These are phyloP conservation scores for Riparia riparia DNA, from an alignment of 2,113 vertebrate species.

Conservation along the genomic window DNA sequence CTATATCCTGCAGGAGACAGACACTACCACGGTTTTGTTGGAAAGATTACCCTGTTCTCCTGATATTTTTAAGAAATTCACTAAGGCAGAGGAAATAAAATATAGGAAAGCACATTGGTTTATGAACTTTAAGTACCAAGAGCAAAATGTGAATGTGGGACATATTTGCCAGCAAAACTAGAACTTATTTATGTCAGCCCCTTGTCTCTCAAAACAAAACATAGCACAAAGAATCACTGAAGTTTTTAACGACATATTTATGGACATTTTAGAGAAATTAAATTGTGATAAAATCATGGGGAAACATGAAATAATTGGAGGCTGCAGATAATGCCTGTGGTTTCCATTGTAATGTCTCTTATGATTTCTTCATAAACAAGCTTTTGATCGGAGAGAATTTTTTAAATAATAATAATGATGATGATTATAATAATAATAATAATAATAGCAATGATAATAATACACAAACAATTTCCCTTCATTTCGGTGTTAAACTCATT, in stretches of 20 bases:
- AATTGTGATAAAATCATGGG: not conserved
- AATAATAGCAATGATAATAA: not conserved
- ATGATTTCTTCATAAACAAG: not conserved
- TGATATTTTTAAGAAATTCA: not conserved
- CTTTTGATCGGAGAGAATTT: not conserved
- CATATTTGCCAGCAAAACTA: not conserved
- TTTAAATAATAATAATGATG: not conserved
- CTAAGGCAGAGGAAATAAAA: not conserved
- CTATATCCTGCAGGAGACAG: not conserved
- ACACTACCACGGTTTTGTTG: not conserved
- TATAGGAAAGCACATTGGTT: rapidly evolving
- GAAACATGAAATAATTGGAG: not conserved
- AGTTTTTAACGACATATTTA: not conserved
- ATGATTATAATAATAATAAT: not conserved
- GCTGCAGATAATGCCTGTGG: not conserved
- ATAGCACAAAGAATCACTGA: not conserved
- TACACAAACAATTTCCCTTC: not conserved
- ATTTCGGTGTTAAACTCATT: not conserved
- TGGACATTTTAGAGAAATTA: not conserved
- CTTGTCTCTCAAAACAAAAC: not conserved
- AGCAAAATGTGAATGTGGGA: not conserved
- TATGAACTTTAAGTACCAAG: not conserved
- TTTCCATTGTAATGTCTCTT: not conserved
- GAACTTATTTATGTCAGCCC: not conserved
- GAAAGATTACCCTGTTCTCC: not conserved